These are phyloP conservation scores for Gnathonemus echidnorhynchus DNA, from an alignment of 2,113 vertebrate genomes.

Conservation along the genomic window DNA sequence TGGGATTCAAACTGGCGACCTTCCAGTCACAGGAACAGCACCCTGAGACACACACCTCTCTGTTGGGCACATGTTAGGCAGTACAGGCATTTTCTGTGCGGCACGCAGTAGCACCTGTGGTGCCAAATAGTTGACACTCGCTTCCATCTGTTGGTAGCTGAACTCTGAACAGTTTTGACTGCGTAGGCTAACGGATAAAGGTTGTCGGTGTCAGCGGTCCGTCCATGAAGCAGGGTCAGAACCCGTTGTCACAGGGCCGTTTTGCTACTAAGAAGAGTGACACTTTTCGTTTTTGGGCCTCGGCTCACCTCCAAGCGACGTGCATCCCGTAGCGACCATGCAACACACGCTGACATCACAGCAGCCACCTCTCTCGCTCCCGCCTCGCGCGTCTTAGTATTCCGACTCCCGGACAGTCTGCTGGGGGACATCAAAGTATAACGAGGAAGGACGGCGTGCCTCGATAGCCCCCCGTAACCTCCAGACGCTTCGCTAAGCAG, in stretches of 20 bases:
- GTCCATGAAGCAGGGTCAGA: neutral
- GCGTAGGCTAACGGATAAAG: neutral
- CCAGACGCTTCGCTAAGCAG: neutral
- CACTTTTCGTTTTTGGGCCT: neutral
- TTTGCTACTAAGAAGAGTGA: neutral
- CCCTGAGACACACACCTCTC: neutral
- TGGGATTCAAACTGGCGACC: neutral
- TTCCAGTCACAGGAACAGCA: neutral
- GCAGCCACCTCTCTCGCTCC: neutral
- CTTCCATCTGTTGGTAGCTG: too few relatives aligned
- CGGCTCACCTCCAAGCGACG: neutral
- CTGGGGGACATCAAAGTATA: neutral
- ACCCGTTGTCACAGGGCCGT: neutral
- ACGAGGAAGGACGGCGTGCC: neutral
- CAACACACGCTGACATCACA: neutral
- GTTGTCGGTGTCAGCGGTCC: neutral
- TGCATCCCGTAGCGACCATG: neutral
- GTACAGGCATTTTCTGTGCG: neutral
- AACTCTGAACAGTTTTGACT: neutral
- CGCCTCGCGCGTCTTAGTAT: neutral
- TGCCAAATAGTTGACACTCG: neutral
- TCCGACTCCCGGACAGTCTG: neutral
- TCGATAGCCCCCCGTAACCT: conserved; percentile 10
- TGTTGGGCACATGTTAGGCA: neutral
- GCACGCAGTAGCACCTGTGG: neutral